A percentile compares a stretch with the other conserved stretches of the same genome.
Evolutionary conservation across 1,140 invertebrate genomes (phyloP).

Genomic region (Eufriesea mexicana): DNA sequence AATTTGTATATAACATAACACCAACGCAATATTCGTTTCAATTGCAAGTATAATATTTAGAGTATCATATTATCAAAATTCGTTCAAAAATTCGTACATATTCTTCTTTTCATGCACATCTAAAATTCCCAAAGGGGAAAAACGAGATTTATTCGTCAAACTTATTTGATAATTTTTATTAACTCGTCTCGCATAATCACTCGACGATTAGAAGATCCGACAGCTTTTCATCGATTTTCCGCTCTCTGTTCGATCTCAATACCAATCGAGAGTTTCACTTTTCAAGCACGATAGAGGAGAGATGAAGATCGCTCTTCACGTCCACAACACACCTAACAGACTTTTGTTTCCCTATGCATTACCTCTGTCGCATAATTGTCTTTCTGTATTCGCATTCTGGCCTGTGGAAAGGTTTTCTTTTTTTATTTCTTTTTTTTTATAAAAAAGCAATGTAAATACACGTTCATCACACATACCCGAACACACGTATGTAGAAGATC

Average conservation of each 20-base stretch:
- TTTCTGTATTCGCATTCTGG: slow-evolving; percentile 34
- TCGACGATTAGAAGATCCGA: too few relatives aligned
- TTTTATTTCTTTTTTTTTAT: too few relatives aligned
- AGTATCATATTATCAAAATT: not conserved
- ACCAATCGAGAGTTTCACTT: slow-evolving; percentile 6
- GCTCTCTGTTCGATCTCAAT: not conserved
- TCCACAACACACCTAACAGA: slow-evolving; percentile 28
- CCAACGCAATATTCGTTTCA: not conserved
- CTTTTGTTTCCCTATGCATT: slow-evolving; percentile 37
- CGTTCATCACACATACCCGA: not conserved
- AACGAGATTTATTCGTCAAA: too few relatives aligned
- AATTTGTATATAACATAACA: not conserved
- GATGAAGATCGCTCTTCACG: not conserved
- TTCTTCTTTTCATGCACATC: too few relatives aligned
- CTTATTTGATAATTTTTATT: too few relatives aligned
- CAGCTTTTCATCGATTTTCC: too few relatives aligned
- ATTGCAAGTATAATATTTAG: not conserved
- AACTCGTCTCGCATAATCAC: too few relatives aligned
- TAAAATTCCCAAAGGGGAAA: too few relatives aligned
- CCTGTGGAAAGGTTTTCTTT: slow-evolving; percentile 21
- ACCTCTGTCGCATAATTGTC: slow-evolving; percentile 59
- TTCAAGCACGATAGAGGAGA: slow-evolving; percentile 4
- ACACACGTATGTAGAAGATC: slow-evolving; percentile 8
- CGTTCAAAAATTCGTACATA: too few relatives aligned
- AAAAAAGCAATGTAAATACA: not conserved